These are phyloP conservation scores for Thunnus albacares DNA, from an alignment of 2,797 vertebrate genomes.

Conservation along the genomic window DNA sequence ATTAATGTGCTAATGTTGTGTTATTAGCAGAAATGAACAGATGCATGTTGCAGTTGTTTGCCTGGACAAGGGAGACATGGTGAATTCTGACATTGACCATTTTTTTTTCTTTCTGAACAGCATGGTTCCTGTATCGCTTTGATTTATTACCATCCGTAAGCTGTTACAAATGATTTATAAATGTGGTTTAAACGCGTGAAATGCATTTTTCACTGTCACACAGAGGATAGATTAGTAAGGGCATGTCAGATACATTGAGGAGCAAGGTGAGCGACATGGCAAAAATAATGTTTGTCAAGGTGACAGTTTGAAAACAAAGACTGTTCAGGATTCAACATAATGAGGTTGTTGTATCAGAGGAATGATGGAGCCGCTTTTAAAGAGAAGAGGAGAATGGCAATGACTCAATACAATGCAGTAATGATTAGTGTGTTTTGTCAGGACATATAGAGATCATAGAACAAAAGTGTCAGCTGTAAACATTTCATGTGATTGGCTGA, in stretches of 20 bases:
- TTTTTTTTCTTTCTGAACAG: slow-evolving; percentile 26
- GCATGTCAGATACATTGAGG: slow-evolving; percentile 22
- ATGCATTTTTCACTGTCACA: slow-evolving; percentile 47
- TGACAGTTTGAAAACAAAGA: slow-evolving; percentile 58
- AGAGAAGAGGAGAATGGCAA: slow-evolving; percentile 17
- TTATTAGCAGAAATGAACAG: slow-evolving; percentile 62
- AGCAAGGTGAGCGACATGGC: slow-evolving; percentile 33
- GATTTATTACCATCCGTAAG: slow-evolving; percentile 53
- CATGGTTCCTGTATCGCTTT: slow-evolving; percentile 29
- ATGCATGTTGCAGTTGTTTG: slow-evolving; percentile 48
- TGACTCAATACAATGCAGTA: slow-evolving; percentile 31
- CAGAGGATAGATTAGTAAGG: slow-evolving; percentile 40
- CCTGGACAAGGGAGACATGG: slow-evolving; percentile 32
- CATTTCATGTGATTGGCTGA: slow-evolving; percentile 16
- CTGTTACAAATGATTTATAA: slow-evolving; percentile 57
- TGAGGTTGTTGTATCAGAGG: slow-evolving; percentile 49
- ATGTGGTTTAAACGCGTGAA: slow-evolving; percentile 43
- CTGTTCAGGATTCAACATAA: slow-evolving; percentile 16
- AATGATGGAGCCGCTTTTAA: slow-evolving; percentile 56
- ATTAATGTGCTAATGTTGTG: slow-evolving; percentile 68
- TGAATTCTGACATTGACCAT: slow-evolving; percentile 25
- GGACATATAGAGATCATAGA: slow-evolving; percentile 26
- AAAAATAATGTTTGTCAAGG: slow-evolving; percentile 56
- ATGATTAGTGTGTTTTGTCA: slow-evolving; percentile 53
- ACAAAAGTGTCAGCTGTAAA: slow-evolving; percentile 42